These are phyloP conservation scores for Iguana delicatissima DNA, from an alignment of 2,797 vertebrate species.

Conservation along the genomic window DNA sequence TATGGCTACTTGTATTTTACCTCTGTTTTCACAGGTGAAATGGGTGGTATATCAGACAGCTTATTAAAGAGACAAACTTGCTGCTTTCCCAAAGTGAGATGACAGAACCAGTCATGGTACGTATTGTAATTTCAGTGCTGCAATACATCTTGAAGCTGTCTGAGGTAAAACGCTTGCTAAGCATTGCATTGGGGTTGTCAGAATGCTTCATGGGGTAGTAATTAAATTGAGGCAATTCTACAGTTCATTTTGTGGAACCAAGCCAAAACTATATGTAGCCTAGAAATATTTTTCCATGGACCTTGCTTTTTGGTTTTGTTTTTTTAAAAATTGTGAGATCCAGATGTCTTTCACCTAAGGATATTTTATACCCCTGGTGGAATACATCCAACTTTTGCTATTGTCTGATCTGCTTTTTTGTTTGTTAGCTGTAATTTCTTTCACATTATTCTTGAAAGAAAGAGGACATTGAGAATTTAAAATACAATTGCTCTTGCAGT, in stretches of 20 bases:
- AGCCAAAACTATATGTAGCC: conserved; percentile 68
- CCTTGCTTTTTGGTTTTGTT: conserved; percentile 7
- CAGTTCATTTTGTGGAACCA: conserved; percentile 72
- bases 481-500: conserved; percentile 14
- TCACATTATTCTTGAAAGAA: conserved; percentile 38
- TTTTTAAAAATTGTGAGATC: background rate
- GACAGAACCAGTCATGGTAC: conserved; percentile 75
- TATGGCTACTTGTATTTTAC: conserved; percentile 71
- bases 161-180: conserved; percentile 79
- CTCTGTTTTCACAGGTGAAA: conserved; percentile 77
- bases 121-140: conserved; percentile 74
- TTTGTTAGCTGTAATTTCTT: conserved; percentile 20
- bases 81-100: conserved; percentile 66
- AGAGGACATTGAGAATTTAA: conserved; percentile 27
- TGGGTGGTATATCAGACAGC: conserved; percentile 78
- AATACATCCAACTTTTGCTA: conserved; percentile 42
- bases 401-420: conserved; percentile 39
- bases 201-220: conserved; percentile 72
- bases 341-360: conserved; percentile 16
- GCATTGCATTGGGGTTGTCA: conserved; percentile 73
- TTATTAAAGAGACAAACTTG: conserved; percentile 79
- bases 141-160: conserved; percentile 73
- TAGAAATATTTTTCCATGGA: conserved; percentile 70
- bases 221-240: conserved; percentile 76
- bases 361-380: background rate